Evolutionary conservation across 2,113 vertebrate genomes (phyloP).

Genomic region (Dipodomys stephensi): DNA sequence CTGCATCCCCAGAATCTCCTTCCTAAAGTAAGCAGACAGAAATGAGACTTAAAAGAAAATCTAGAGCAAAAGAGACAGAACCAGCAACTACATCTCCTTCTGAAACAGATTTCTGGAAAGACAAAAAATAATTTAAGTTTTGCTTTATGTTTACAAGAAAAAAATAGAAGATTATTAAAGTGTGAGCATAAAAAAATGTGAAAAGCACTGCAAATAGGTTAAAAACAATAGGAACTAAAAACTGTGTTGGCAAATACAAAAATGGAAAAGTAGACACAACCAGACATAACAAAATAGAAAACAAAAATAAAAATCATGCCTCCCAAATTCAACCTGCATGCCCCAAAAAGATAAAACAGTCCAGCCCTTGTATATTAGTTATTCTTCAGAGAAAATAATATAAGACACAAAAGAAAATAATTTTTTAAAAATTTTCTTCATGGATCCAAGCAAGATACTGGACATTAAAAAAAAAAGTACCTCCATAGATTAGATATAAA

Average conservation of each 20-base stretch:
- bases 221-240: conserved; percentile 39
- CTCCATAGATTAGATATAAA: not conserved
- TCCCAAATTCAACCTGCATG: not conserved
- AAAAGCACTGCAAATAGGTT: not conserved
- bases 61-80: not conserved
- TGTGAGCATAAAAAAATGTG: not conserved
- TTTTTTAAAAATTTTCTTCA: conserved; percentile 26
- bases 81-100: not conserved
- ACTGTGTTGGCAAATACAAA: conserved; percentile 1
- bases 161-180: not conserved
- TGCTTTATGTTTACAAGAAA: conserved; percentile 36
- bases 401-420: not conserved
- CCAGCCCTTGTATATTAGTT: not conserved
- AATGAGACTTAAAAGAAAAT: not conserved
- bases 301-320: conserved; percentile 2
- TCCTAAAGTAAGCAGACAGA: conserved; percentile 30
- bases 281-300: not conserved
- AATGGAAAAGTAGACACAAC: not conserved
- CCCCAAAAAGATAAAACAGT: not conserved
- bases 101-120: not conserved
- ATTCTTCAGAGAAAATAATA: not conserved
- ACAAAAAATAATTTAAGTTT: not conserved
- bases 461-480: not conserved
- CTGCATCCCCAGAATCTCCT: not conserved
- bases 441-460: conserved; percentile 12